These are phyloP conservation scores for Vanacampus margaritifer DNA, from an alignment of 2,113 vertebrate genomes.

Conservation along the genomic window DNA sequence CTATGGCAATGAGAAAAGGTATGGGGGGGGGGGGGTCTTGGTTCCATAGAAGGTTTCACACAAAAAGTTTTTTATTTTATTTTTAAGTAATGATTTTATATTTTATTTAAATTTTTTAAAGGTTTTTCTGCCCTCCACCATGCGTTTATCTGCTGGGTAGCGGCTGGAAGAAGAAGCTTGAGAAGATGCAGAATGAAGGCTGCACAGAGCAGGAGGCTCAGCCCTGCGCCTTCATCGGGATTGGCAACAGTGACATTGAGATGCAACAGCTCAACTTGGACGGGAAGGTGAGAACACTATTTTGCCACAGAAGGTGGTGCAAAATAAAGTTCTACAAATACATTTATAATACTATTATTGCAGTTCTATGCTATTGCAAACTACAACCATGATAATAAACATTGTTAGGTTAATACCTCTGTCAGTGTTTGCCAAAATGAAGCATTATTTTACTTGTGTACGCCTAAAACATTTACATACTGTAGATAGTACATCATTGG, in stretches of 20 bases:
- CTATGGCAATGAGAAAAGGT: slow-evolving; percentile 98
- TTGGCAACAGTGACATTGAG: slow-evolving; percentile 97
- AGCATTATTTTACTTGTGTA: too few species aligned
- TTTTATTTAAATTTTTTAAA: slow-evolving; percentile 43
- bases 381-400: neutral
- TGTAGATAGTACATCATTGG: neutral
- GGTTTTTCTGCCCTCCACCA: slow-evolving; percentile 95
- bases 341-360: neutral
- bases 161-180: slow-evolving; percentile 97
- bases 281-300: slow-evolving; percentile 81
- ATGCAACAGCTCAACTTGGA: slow-evolving; percentile 97
- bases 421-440: too few species aligned
- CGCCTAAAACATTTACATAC: too few species aligned
- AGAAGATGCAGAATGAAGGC: slow-evolving; percentile 91
- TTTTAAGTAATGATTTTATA: too few species aligned
- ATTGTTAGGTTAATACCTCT: neutral
- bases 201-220: slow-evolving; percentile 94
- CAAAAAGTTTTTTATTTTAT: neutral
- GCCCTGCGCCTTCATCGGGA: slow-evolving; percentile 94
- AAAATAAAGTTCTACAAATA: too few species aligned
- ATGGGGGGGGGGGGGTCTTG: neutral
- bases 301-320: neutral
- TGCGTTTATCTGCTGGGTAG: slow-evolving; percentile 96
- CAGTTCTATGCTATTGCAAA: neutral
- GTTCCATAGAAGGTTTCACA: neutral